Base-by-base conservation (phyloP, 2,797 vertebrate species). In the Rhynchotus rufescens region DNA sequence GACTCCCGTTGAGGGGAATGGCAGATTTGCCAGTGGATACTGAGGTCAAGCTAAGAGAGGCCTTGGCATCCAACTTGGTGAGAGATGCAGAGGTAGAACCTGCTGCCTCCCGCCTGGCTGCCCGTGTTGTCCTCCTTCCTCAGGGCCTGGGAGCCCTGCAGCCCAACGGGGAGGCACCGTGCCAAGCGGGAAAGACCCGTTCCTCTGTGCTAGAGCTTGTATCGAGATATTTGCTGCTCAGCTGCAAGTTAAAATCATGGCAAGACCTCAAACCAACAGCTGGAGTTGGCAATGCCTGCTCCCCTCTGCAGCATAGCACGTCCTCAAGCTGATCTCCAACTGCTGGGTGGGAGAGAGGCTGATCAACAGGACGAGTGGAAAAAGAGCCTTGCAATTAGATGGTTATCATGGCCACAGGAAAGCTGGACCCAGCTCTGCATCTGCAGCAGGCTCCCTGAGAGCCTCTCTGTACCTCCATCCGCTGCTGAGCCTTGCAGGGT, bases 151-250 rank as follows among this genome's bases (percentile, higher is more conserved):
- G 62, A 93, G 28, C 14, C 68, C 34, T 7, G 32, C 61, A 90
- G 79, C 62, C 93, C 66, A 8, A 7, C 15, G 60, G 40, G 45
- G 45, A 54, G 71, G 42, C 54, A 87, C 44, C 0, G 0, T 23
- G 60, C 51, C 79, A 78, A 75, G 38, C 3, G 1, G 76, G 82
- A 88, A 93, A 94, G 89, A 75, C 76, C 69, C 62, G 54, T 47
- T 92, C 8, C 60, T 83, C 62, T 2, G 11, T 44, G 69, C 84
- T 80, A 76, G 76, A 84, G 62, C 32, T 38, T 75, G 47, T 51
- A 78, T 76, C 82, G 93, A 93, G 86, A 80, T 95, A 77, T 85
- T 87, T 83, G 42, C 74, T 67, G 26, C 84, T 76, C 84, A 56
- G 75, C 65, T 74, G 40, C 65, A 83, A 91, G 60, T 5, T 56